These are phyloP conservation scores for Champsocephalus esox DNA, from an alignment of 2,797 vertebrate genomes.

Conservation along the genomic window DNA sequence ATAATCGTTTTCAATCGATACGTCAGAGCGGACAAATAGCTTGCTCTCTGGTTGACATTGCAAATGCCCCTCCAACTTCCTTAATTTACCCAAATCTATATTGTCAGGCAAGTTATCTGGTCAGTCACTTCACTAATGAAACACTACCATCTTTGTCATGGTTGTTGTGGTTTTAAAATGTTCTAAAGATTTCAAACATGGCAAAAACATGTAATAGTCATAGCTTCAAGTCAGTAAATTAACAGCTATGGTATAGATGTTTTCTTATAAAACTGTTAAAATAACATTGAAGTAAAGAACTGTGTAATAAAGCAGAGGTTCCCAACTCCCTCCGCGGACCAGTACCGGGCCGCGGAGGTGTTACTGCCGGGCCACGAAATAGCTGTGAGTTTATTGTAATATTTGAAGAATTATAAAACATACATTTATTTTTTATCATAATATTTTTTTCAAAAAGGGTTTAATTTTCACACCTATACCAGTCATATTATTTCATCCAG, in stretches of 20 bases:
- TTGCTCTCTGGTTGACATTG: background rate
- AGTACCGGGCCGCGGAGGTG: too few relatives aligned
- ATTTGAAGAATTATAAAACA: too few relatives aligned
- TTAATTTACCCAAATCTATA: slow-evolving; percentile 18
- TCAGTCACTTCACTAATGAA: background rate
- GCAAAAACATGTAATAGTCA: background rate
- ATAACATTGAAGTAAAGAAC: background rate
- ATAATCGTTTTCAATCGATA: background rate
- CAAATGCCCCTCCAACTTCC: slow-evolving; percentile 28
- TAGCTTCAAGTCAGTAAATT: background rate
- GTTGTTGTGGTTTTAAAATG: background rate
- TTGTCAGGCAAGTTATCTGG: background rate
- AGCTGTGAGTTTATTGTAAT: too few relatives aligned
- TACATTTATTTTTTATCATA: too few relatives aligned
- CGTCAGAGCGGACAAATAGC: background rate
- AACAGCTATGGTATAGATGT: background rate
- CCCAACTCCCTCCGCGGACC: too few relatives aligned
- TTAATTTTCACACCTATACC: too few relatives aligned
- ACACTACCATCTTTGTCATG: background rate
- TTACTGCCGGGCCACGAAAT: too few relatives aligned
- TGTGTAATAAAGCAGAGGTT: background rate
- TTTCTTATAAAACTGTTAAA: background rate
- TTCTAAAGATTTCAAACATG: background rate
- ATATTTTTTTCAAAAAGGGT: too few relatives aligned
- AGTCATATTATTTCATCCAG: too few relatives aligned